Evolutionary conservation across 2,888 invertebrate genomes (phyloP).

Genomic region (Cheilosia variabilis): DNA sequence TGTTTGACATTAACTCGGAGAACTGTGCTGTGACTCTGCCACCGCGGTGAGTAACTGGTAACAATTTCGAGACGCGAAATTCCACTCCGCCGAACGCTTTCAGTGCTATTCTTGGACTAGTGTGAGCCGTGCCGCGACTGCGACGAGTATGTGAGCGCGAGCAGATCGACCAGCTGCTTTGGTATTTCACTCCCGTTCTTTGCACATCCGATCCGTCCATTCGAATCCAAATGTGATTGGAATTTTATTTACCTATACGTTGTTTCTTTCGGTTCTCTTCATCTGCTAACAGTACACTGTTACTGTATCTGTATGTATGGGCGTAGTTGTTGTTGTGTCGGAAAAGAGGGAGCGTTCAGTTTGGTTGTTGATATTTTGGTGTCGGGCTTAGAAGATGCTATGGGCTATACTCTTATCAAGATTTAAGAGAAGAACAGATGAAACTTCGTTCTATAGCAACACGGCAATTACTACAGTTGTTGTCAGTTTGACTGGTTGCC

Average conservation of each 20-base stretch:
- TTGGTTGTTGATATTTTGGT: slow-evolving; percentile 1
- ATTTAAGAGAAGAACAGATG: slow-evolving; percentile 18
- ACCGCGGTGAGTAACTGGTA: slow-evolving; percentile 39
- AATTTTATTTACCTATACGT: slow-evolving; percentile 23
- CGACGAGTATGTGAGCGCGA: neutral
- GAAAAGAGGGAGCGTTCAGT: slow-evolving; percentile 15
- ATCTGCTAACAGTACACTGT: slow-evolving; percentile 29
- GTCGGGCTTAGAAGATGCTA: neutral
- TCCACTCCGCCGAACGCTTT: slow-evolving; percentile 48
- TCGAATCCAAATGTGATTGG: slow-evolving; percentile 10
- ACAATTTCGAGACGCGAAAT: slow-evolving; percentile 23
- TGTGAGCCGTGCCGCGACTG: slow-evolving; percentile 8
- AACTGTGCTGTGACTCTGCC: slow-evolving; percentile 33
- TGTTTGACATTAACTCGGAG: slow-evolving; percentile 13
- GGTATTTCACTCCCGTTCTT: slow-evolving; percentile 51
- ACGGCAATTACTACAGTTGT: neutral
- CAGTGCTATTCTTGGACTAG: slow-evolving; percentile 47
- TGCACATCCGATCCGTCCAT: slow-evolving; percentile 20
- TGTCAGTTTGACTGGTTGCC: neutral
- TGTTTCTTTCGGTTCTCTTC: slow-evolving; percentile 27
- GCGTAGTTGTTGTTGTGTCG: neutral
- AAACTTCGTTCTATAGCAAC: neutral
- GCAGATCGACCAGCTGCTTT: slow-evolving; percentile 36
- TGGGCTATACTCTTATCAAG: slow-evolving; percentile 4
- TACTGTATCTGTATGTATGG: neutral